Evolutionary conservation across 2,797 vertebrate species (phyloP).

Genomic region (Clarias platycephalus): DNA sequence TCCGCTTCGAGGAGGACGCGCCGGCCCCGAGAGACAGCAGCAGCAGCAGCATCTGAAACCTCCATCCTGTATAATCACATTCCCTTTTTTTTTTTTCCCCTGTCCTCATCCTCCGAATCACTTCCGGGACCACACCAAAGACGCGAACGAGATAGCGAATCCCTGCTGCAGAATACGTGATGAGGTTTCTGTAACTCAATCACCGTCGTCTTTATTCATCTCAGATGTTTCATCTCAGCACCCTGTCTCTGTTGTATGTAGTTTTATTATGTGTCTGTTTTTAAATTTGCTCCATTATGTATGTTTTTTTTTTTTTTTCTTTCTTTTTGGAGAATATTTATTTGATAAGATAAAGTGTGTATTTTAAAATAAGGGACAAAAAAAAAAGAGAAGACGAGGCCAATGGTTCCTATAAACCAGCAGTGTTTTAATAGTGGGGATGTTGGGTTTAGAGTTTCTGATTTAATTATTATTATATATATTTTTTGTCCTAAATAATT

Average conservation of each 20-base stretch:
- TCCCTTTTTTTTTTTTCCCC: not conserved
- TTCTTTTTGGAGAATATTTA: slow-evolving; percentile 29
- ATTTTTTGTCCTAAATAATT: not conserved
- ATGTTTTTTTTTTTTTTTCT: slow-evolving; percentile 10
- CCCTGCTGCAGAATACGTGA: slow-evolving; percentile 25
- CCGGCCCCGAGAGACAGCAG: slow-evolving; percentile 59
- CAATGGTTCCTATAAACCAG: slow-evolving; percentile 14
- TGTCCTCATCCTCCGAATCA: not conserved
- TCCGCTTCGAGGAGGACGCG: slow-evolving; percentile 79
- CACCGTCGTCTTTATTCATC: slow-evolving; percentile 2
- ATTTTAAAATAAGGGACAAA: slow-evolving; percentile 17
- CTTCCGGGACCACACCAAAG: slow-evolving; percentile 46
- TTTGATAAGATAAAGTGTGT: slow-evolving; percentile 27
- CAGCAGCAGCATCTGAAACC: slow-evolving; percentile 57
- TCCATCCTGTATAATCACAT: not conserved
- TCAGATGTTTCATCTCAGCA: slow-evolving; percentile 1
- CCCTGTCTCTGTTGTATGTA: slow-evolving; percentile 1
- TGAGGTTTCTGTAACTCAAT: slow-evolving; percentile 8
- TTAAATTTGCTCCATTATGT: slow-evolving; percentile 33
- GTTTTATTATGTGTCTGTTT: slow-evolving; percentile 43
- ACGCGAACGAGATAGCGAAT: slow-evolving; percentile 17
- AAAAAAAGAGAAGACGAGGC: not conserved
- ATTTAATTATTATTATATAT: not conserved
- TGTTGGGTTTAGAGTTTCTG: not conserved
- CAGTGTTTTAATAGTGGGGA: slow-evolving; percentile 7